Evolutionary conservation across 2,113 vertebrate species (phyloP).

Genomic region (Ptyas mucosa): DNA sequence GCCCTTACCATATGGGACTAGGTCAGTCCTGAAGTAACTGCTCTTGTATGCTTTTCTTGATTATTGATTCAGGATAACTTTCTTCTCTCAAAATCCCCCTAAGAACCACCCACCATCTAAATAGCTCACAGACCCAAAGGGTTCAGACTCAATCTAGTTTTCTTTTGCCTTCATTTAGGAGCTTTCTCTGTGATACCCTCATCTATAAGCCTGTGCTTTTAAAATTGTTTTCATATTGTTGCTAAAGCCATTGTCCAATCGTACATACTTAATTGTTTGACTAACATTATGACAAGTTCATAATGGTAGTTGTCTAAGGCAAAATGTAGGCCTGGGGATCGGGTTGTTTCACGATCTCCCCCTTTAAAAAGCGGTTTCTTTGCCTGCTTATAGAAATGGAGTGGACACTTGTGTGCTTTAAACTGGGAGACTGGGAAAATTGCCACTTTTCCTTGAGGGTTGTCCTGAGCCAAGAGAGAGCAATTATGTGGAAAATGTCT

Average conservation of each 20-base stretch:
- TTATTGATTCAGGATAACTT: not conserved
- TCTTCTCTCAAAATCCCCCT: not conserved
- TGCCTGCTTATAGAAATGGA: not conserved
- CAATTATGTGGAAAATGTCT: conserved; percentile 8
- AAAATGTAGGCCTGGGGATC: not conserved
- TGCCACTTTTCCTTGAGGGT: not conserved
- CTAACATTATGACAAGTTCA: not conserved
- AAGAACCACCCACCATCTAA: not conserved
- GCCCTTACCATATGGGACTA: not conserved
- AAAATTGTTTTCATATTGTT: not conserved
- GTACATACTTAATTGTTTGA: not conserved
- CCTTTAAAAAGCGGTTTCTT: not conserved
- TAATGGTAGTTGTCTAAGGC: not conserved
- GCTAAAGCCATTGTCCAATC: not conserved
- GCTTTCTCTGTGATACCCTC: not conserved
- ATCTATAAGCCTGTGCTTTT: not conserved
- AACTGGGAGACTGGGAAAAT: not conserved
- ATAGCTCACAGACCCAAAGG: not conserved
- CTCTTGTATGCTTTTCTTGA: not conserved
- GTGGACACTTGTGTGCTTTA: not conserved
- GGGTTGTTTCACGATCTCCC: not conserved
- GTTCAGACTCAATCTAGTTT: not conserved
- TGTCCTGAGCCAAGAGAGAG: not conserved
- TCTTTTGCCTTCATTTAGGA: not conserved
- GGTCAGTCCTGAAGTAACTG: not conserved